Conservation (phyloP, 2,888 invertebrate genomes). For the Balanococcus diminutus region DNA sequence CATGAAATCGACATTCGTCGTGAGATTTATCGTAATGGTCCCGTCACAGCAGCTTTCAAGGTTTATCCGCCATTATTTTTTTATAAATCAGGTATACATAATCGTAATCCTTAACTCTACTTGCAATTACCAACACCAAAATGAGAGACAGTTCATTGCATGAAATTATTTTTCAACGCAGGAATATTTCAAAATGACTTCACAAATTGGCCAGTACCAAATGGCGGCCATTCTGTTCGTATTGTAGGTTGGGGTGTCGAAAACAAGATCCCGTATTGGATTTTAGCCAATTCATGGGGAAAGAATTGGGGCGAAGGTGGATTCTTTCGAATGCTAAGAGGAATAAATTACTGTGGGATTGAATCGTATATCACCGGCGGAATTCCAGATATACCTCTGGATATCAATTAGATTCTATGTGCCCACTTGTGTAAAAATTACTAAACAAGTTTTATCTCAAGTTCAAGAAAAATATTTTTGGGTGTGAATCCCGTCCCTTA, state of each 20-base stretch:
- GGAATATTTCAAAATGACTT: conserved; percentile 55
- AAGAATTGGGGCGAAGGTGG: conserved; percentile 55
- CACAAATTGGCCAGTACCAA: background rate
- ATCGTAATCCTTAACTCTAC: too few species aligned
- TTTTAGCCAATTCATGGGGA: conserved; percentile 56
- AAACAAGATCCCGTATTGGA: conserved; percentile 56
- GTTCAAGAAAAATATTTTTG: too few species aligned
- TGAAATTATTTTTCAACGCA: background rate
- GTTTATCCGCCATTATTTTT: conserved; percentile 18
- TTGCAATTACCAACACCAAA: too few species aligned
- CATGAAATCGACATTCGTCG: background rate
- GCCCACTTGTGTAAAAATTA: too few species aligned
- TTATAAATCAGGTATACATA: conserved; percentile 29
- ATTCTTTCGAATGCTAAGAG: conserved; percentile 56
- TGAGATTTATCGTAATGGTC: conserved; percentile 9
- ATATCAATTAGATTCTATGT: background rate
- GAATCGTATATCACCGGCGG: conserved; percentile 55
- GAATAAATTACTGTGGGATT: conserved; percentile 49
- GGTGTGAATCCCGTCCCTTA: too few species aligned
- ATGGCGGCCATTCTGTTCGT: conserved; percentile 55
- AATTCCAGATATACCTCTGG: conserved; percentile 56
- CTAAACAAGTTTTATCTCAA: too few species aligned
- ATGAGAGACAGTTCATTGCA: too few species aligned
- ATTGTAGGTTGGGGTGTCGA: conserved; percentile 57
- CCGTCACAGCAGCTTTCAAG: background rate